These are phyloP conservation scores for Polyommatus iphigenia DNA, from an alignment of 2,888 invertebrate genomes.

Conservation along the genomic window DNA sequence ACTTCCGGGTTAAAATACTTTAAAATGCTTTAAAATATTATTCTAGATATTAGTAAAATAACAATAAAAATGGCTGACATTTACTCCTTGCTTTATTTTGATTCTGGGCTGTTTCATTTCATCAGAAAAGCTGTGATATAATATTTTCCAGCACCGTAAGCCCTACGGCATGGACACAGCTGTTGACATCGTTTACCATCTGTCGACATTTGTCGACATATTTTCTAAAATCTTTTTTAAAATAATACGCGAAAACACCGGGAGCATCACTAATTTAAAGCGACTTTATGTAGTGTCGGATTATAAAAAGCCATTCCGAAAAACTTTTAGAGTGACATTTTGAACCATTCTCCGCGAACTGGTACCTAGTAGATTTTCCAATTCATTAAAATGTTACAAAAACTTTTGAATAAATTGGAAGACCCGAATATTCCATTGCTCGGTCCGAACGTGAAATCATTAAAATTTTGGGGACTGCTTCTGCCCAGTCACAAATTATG, in stretches of 20 bases:
- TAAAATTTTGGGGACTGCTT: conserved; percentile 67
- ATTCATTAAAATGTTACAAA: conserved; percentile 47
- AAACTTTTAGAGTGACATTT: not conserved
- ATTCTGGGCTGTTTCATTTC: not conserved
- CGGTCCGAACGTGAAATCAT: conserved; percentile 63
- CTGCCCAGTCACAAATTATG: conserved; percentile 52
- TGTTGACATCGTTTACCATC: conserved; percentile 19
- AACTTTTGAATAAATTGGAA: conserved; percentile 57
- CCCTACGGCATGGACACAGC: not conserved
- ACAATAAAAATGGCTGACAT: not conserved
- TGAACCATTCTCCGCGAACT: not conserved
- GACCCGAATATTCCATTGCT: conserved; percentile 59
- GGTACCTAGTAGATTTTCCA: not conserved
- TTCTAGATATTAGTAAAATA: not conserved
- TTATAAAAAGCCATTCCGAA: conserved; percentile 19
- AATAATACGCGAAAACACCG: not conserved
- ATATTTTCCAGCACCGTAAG: not conserved
- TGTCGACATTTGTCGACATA: conserved; percentile 12
- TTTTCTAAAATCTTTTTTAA: not conserved
- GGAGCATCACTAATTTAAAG: conserved; percentile 18
- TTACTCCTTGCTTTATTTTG: not conserved
- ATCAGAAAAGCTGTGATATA: not conserved
- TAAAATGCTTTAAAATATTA: not conserved
- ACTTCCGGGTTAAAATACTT: not conserved
- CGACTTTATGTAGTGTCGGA: conserved; percentile 8